phyloP scores from a whole-genome alignment of 2,888 invertebrate genomes.

The Diplazon laetatorius region DNA sequence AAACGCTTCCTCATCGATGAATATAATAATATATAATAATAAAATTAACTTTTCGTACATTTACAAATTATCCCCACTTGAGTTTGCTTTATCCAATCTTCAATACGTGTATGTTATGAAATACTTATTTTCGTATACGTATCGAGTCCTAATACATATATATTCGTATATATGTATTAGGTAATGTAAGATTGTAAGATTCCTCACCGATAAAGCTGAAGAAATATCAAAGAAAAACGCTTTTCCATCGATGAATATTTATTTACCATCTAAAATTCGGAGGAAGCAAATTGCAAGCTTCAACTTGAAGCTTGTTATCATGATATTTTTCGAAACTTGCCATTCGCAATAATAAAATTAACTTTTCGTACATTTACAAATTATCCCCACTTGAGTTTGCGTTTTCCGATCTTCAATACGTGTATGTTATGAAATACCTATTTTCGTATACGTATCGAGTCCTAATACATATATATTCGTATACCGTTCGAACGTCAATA shows the following conservation, averaged over 20 bases:
- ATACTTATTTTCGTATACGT: background rate
- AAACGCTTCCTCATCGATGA: too few relatives aligned
- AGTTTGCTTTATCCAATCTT: background rate
- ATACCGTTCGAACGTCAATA: constrained; percentile 6
- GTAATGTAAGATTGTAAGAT: too few relatives aligned
- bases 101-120: background rate
- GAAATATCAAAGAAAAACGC: too few relatives aligned
- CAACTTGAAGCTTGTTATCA: background rate
- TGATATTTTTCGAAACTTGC: background rate
- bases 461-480: too few relatives aligned
- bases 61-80: background rate
- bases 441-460: background rate
- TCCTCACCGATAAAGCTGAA: too few relatives aligned
- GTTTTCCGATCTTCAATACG: background rate
- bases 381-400: background rate
- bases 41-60: background rate
- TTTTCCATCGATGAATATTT: too few relatives aligned
- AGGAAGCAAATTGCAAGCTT: too few relatives aligned
- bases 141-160: constrained; percentile 1
- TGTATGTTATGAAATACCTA: background rate
- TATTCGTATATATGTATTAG: too few relatives aligned
- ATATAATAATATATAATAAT: background rate
- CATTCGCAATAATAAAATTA: background rate
- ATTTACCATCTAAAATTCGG: too few relatives aligned
- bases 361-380: background rate